Percentiles rank a stretch among this genome's conserved stretches.
phyloP scores from a whole-genome alignment of 2,797 vertebrate species.

The Rhincodon typus region DNA sequence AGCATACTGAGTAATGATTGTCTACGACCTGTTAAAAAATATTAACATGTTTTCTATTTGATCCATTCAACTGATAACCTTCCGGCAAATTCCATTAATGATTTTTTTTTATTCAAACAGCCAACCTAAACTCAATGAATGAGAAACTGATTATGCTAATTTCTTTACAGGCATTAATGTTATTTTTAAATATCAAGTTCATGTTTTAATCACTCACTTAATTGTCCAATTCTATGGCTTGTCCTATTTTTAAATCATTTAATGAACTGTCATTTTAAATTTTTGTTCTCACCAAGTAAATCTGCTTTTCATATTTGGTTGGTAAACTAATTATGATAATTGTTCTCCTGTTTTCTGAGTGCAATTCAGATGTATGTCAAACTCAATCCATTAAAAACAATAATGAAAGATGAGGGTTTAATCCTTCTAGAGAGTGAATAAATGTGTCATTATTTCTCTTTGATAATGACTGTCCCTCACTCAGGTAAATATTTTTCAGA shows the following conservation, averaged over 20 bases:
- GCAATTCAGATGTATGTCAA: background rate
- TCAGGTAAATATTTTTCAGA: background rate
- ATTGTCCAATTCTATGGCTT: background rate
- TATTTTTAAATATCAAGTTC: background rate
- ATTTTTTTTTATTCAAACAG: background rate
- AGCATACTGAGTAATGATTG: background rate
- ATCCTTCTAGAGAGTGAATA: background rate
- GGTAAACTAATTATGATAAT: background rate
- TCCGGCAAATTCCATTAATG: background rate
- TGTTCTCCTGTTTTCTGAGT: background rate
- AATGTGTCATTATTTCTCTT: background rate
- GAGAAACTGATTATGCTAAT: background rate
- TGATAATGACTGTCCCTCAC: background rate
- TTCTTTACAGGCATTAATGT: background rate
- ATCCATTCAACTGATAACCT: background rate
- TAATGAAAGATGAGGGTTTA: background rate
- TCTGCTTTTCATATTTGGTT: background rate
- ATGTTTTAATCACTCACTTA: background rate
- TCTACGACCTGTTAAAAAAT: background rate
- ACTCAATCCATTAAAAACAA: background rate
- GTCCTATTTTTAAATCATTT: background rate
- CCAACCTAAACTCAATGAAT: background rate
- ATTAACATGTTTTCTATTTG: background rate
- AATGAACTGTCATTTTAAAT: background rate
- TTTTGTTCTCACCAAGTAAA: background rate